A percentile compares a stretch with the other conserved stretches of the same genome.
These are phyloP conservation scores for Sternotherus odoratus DNA, from an alignment of 2,797 vertebrate species.

Conservation along the genomic window DNA sequence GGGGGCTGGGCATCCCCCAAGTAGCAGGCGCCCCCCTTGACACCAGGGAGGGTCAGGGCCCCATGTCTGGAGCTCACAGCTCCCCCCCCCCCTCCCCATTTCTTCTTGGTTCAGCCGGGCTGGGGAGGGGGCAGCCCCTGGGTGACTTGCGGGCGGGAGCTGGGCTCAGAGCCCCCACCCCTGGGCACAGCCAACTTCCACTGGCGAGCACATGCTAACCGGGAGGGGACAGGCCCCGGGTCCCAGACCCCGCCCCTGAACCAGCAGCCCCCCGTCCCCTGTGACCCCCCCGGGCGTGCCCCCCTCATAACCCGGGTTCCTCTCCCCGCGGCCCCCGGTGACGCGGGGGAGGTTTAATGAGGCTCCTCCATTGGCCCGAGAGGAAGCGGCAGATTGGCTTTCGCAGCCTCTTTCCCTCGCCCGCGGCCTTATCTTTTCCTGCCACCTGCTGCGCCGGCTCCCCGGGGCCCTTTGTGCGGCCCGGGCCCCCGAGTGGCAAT, in stretches of 20 bases:
- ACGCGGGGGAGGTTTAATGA: not conserved
- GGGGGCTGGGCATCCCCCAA: too few species aligned
- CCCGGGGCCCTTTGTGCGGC: not conserved
- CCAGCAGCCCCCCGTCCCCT: not conserved
- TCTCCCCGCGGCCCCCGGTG: not conserved
- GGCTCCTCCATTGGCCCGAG: not conserved
- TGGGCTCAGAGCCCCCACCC: too few species aligned
- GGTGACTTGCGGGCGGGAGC: too few species aligned
- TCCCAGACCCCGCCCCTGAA: not conserved
- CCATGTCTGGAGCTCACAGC: too few species aligned
- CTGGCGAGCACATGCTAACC: too few species aligned
- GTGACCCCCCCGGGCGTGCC: too few species aligned
- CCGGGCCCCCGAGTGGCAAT: not conserved
- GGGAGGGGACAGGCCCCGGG: not conserved
- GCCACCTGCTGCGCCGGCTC: conserved; percentile 29
- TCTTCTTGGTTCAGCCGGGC: not conserved
- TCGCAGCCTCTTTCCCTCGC: not conserved
- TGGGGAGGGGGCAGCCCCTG: not conserved
- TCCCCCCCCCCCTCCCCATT: too few species aligned
- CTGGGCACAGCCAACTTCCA: too few species aligned
- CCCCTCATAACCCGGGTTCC: not conserved
- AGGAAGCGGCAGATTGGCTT: not conserved
- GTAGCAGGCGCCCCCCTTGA: too few species aligned
- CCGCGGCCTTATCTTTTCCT: conserved; percentile 53
- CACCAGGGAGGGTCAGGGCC: too few species aligned